Evolutionary conservation across 1,140 invertebrate genomes (phyloP).

Genomic region (Drosophila truncata): DNA sequence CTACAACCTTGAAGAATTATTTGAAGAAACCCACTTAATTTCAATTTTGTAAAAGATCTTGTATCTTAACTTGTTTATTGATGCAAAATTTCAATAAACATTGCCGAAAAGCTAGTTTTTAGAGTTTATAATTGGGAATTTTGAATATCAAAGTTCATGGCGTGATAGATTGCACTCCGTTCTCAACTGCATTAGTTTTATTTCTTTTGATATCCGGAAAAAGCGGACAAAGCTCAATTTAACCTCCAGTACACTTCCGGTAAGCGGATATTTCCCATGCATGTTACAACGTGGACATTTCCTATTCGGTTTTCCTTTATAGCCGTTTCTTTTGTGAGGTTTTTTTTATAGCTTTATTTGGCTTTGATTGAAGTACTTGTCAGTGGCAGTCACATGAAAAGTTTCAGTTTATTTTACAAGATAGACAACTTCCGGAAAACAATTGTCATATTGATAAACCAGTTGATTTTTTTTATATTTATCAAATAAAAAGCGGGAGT

Average conservation of each 20-base stretch:
- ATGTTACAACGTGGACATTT: slow-evolving; percentile 7
- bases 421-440: background rate
- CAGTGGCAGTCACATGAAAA: background rate
- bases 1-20: background rate
- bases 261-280: slow-evolving; percentile 1
- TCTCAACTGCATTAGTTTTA: background rate
- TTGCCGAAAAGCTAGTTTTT: background rate
- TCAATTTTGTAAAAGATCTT: background rate
- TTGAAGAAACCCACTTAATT: too few species aligned
- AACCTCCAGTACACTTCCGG: slow-evolving; percentile 8
- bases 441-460: slow-evolving; percentile 7
- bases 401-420: background rate
- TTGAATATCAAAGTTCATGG: background rate
- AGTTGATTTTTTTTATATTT: slow-evolving; percentile 6
- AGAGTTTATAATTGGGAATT: background rate
- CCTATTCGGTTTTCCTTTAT: slow-evolving; percentile 17
- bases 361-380: slow-evolving; percentile 4
- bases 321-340: background rate
- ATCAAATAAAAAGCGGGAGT: background rate
- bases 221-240: slow-evolving; percentile 1
- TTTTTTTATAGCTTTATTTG: background rate
- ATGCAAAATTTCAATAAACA: background rate
- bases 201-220: background rate
- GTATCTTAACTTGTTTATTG: background rate
- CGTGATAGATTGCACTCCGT: background rate